Base-by-base conservation (phyloP, 2,797 vertebrate genomes). In the Myotis planiceps region DNA sequence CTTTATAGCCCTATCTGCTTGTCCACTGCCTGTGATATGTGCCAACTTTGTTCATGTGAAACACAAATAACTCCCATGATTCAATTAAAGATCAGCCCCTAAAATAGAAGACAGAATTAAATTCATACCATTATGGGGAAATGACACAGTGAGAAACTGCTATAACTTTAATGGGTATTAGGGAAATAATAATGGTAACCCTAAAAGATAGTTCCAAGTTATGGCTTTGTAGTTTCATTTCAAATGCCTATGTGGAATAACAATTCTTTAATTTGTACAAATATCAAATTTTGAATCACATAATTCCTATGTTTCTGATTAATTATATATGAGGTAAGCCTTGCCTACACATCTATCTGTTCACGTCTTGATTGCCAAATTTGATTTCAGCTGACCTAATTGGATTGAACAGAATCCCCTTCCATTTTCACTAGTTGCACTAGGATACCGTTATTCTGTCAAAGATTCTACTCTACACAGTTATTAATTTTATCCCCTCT, bases 41-140 rank as follows among this genome's bases (percentile, higher is more conserved):
- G 88, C 66, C 82, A 92, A 29, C 9, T 58, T 86, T 93, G 58
- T 49, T 91, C 32, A 14, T 69, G 71, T 89, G 86, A 95, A 96
- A 95, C 63, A 91, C 27, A 89, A 95, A 96, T 88, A 85, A 80
- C 58, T 89, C 80, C 80, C 75, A 45, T 42, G 82, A 74, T 94
- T 89, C 86, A 82, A 34, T 89, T 93, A 94, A 87, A 93, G 29
- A 95, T 39, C 9, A 80, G 47, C 4, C 34, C 37, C 80, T 53
- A 79, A 92, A 95, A 79, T 1, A 95, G 63, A 91, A 81, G 47
- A 68, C 6, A 66, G 63, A 74, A 94, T 95, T 92, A 71, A 97
- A 97, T 53, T 9, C 21, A 15, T 63, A 32, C 72, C 32, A 51
- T 78, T 84, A 92, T 10, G n/a, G 18, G 18, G 15, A 49, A 92